A percentile compares a stretch with the other conserved stretches of the same genome.
Conservation (phyloP, 2,797 vertebrate species). For the Rhinogobio ventralis region DNA sequence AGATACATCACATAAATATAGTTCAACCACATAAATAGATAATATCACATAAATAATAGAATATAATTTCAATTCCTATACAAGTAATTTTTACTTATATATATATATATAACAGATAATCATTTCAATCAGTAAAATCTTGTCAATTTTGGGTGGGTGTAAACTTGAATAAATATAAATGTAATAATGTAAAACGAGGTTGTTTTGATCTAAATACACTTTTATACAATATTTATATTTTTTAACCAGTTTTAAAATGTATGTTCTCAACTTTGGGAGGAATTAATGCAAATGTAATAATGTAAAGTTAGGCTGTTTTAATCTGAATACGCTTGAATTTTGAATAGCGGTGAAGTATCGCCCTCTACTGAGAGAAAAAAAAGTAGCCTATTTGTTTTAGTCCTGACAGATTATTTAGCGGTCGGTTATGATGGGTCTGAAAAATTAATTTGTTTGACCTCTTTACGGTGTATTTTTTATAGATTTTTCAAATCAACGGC, state of each 20-base stretch:
- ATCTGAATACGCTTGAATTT: not conserved
- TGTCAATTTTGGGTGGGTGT: not conserved
- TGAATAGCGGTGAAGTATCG: not conserved
- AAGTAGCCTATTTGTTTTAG: not conserved
- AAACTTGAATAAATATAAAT: not conserved
- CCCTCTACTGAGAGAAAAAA: slow-evolving; percentile 11
- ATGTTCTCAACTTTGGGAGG: not conserved
- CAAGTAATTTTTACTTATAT: not conserved
- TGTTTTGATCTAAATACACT: not conserved
- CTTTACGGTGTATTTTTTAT: not conserved
- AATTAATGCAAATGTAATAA: not conserved
- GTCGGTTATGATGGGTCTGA: not conserved
- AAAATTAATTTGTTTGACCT: not conserved
- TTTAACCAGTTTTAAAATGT: not conserved
- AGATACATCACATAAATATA: not conserved
- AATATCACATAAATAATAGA: not conserved
- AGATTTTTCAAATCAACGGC: not conserved
- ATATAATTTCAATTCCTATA: too few relatives aligned
- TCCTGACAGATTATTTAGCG: not conserved
- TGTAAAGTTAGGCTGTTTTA: not conserved
- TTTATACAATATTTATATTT: not conserved
- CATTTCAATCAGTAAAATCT: not conserved
- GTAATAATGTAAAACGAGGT: not conserved
- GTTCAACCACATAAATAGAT: not conserved
- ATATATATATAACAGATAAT: too few relatives aligned